phyloP scores from a whole-genome alignment of 2,113 vertebrate genomes.

The Lagenorhynchus albirostris region DNA sequence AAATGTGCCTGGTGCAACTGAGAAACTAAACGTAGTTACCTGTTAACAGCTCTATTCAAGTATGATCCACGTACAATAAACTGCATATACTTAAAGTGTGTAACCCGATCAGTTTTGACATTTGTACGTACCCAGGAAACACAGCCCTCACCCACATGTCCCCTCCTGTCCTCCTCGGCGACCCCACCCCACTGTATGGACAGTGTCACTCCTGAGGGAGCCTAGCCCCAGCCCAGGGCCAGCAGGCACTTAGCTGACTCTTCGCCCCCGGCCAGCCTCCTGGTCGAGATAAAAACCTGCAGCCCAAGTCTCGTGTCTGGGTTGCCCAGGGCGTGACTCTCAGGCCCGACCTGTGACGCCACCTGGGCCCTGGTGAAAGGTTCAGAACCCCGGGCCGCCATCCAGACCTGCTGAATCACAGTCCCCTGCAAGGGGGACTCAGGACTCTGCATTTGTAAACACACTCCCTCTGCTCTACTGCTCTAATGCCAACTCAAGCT shows the following conservation, averaged over 20 bases:
- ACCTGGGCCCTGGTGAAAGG: rapidly evolving
- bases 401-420: background rate
- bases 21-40: rapidly evolving
- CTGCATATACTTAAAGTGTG: no score
- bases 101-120: background rate
- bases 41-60: background rate
- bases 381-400: background rate
- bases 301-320: background rate
- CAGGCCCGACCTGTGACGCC: background rate
- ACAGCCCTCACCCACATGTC: no score
- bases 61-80: rapidly evolving
- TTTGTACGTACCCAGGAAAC: background rate
- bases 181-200: background rate
- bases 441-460: background rate
- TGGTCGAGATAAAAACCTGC: background rate
- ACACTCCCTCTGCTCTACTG: background rate
- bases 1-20: rapidly evolving
- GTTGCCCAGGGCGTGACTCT: background rate
- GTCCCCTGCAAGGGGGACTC: rapidly evolving
- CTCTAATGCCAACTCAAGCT: background rate
- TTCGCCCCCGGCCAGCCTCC: background rate
- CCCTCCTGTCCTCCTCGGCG: background rate
- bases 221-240: background rate
- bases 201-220: background rate
- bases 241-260: background rate